Percentiles rank a stretch among this genome's conserved stretches.
phyloP scores from a whole-genome alignment of 2,113 vertebrate genomes.

The Paedocypris sp. region DNA sequence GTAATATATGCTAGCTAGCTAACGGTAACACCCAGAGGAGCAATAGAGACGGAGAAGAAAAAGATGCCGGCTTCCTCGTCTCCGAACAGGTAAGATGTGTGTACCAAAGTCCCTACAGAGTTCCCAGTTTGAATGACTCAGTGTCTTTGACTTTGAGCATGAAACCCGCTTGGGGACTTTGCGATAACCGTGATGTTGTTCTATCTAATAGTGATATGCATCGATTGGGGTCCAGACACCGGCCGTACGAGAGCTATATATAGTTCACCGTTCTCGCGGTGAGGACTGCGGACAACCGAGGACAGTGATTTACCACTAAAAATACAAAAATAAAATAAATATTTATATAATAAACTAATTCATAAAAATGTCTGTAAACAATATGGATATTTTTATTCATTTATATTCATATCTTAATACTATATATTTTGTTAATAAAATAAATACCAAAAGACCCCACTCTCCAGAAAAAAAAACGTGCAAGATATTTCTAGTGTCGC shows the following conservation, averaged over 20 bases:
- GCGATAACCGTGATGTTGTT: conserved; percentile 6
- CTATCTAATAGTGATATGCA: conserved; percentile 13
- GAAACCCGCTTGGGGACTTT: neutral
- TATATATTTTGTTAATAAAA: too few species aligned
- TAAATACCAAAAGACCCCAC: too few species aligned
- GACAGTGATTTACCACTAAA: conserved; percentile 7
- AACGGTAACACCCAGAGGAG: neutral
- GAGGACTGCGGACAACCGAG: neutral
- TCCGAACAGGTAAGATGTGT: conserved; percentile 15
- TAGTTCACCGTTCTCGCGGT: conserved; percentile 5
- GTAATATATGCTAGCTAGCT: neutral
- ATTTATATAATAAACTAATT: too few species aligned
- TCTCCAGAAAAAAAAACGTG: too few species aligned
- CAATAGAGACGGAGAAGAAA: conserved; percentile 24
- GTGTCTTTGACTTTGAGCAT: conserved; percentile 13
- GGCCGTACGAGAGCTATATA: conserved; percentile 1
- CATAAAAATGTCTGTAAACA: too few species aligned
- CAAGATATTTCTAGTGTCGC: conserved; percentile 22
- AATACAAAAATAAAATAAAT: too few species aligned
- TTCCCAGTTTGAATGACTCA: conserved; percentile 23
- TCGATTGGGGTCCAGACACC: conserved; percentile 2
- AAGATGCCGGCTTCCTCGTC: conserved; percentile 36
- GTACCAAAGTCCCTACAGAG: conserved; percentile 26
- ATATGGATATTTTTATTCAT: too few species aligned
- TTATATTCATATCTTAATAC: too few species aligned